Conservation (phyloP, 2,797 vertebrate species). For the Pogonophryne albipinna region DNA sequence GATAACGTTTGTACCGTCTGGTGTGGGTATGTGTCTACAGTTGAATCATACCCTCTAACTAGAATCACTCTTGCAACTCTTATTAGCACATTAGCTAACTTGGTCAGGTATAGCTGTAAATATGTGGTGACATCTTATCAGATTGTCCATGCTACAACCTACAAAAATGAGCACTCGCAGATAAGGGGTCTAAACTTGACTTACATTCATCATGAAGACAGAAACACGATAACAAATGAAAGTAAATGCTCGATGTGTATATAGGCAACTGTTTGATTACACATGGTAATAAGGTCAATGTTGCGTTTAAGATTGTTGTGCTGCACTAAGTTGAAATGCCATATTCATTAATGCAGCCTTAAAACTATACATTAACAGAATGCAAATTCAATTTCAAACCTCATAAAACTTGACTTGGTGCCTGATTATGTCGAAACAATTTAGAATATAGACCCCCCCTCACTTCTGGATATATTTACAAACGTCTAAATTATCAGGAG, state of each 20-base stretch:
- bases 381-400: neutral
- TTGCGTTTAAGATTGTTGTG: neutral
- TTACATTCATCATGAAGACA: neutral
- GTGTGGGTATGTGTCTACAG: no score
- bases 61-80: no score
- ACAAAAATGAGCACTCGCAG: no score
- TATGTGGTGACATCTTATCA: no score
- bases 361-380: neutral
- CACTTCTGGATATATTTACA: no score
- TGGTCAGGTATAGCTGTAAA: no score
- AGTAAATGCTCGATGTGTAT: neutral
- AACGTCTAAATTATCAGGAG: neutral
- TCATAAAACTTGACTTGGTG: neutral
- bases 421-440: neutral
- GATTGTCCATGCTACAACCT: no score
- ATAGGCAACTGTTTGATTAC: neutral
- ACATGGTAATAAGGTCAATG: neutral
- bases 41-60: no score
- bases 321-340: neutral
- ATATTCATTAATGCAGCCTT: neutral
- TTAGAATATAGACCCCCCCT: neutral
- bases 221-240: neutral
- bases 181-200: neutral
- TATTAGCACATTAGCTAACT: no score
- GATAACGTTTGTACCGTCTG: no score